Conservation (phyloP, 2,888 invertebrate species). For the Drosophila birchii region DNA sequence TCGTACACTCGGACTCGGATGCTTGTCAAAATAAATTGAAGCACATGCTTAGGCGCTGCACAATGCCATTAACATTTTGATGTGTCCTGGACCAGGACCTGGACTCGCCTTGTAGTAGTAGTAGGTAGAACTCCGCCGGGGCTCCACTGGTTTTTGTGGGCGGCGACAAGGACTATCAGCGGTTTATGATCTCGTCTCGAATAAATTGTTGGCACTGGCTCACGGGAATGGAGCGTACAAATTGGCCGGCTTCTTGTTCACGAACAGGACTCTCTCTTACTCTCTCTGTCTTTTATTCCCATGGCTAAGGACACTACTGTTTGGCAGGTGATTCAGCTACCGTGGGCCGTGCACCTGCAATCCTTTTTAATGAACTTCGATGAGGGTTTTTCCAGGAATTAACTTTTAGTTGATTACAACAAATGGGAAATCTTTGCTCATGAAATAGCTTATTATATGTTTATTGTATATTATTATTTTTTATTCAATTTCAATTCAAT, state of each 20-base stretch:
- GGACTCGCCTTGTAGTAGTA: not conserved
- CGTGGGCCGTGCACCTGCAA: slow-evolving; percentile 55
- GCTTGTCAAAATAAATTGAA: slow-evolving; percentile 73
- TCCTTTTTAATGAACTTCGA: slow-evolving; percentile 54
- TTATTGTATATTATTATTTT: not conserved
- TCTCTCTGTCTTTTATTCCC: not conserved
- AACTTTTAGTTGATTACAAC: slow-evolving; percentile 31
- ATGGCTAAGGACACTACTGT: slow-evolving; percentile 54
- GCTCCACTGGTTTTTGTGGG: slow-evolving; percentile 32
- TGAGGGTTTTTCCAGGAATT: slow-evolving; percentile 16
- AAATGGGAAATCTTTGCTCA: not conserved
- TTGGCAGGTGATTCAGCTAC: slow-evolving; percentile 59
- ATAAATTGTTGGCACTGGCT: slow-evolving; percentile 35
- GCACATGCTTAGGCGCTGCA: slow-evolving; percentile 77
- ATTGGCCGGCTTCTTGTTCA: slow-evolving; percentile 56
- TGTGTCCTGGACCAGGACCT: slow-evolving; percentile 16
- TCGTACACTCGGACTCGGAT: slow-evolving; percentile 24
- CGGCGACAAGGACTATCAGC: slow-evolving; percentile 57
- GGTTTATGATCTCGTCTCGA: slow-evolving; percentile 59
- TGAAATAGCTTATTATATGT: not conserved
- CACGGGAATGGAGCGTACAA: slow-evolving; percentile 52
- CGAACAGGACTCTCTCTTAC: not conserved
- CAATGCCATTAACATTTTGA: slow-evolving; percentile 65
- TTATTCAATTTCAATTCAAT: slow-evolving; percentile 1
- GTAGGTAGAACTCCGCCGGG: slow-evolving; percentile 6